Evolutionary conservation across 2,113 vertebrate species (phyloP).

Genomic region (Coturnix japonica): DNA sequence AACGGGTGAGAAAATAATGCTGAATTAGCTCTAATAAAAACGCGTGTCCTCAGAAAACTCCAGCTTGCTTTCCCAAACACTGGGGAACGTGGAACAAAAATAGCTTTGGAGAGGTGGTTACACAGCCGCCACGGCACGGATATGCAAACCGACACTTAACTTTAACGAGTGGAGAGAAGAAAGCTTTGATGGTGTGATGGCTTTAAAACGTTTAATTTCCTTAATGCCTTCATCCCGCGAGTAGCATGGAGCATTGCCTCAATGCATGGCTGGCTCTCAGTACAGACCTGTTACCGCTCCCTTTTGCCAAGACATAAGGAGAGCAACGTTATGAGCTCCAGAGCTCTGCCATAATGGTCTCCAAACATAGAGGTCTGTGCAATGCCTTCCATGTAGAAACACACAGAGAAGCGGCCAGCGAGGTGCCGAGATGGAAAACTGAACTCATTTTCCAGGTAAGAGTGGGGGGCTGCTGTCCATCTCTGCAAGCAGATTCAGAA

Average conservation of each 20-base stretch:
- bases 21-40: constrained; percentile 39
- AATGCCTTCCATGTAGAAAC: fast-evolving
- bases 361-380: not conserved
- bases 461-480: not conserved
- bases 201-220: constrained; percentile 38
- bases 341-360: not conserved
- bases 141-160: constrained; percentile 39
- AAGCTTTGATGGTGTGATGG: constrained; percentile 16
- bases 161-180: not conserved
- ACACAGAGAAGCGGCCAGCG: fast-evolving
- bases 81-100: constrained; percentile 27
- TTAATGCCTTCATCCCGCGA: not conserved
- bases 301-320: not conserved
- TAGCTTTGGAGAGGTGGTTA: constrained; percentile 37
- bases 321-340: not conserved
- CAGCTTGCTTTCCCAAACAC: not conserved
- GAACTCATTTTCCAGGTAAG: not conserved
- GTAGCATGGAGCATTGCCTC: not conserved
- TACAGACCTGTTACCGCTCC: constrained; percentile 13
- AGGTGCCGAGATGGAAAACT: fast-evolving
- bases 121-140: not conserved
- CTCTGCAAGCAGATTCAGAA: not conserved
- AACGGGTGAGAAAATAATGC: not conserved
- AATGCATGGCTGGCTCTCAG: not conserved
- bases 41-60: constrained; percentile 38